Conservation (phyloP, 2,113 vertebrate species). For the Mormyrus iriodes region DNA sequence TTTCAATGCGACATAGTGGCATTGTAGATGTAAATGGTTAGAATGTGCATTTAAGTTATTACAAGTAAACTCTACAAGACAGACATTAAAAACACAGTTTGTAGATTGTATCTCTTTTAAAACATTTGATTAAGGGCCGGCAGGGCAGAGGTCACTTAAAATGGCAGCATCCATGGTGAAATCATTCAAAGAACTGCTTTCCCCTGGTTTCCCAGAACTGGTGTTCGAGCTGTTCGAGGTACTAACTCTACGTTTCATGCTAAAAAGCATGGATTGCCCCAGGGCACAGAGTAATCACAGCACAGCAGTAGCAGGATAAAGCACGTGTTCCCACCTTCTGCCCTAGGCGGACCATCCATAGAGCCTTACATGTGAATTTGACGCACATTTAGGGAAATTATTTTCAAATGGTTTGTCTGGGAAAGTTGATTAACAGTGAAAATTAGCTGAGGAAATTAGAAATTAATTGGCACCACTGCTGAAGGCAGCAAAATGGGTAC, state of each 20-base stretch:
- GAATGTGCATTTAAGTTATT: constrained; percentile 29
- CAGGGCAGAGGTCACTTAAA: constrained; percentile 37
- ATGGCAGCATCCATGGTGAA: constrained; percentile 28
- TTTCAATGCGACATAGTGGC: not conserved
- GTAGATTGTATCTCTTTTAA: constrained; percentile 23
- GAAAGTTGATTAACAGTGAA: not conserved
- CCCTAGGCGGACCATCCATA: not conserved
- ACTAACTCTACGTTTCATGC: constrained; percentile 40
- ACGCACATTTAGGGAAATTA: not conserved
- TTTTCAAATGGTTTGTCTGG: not conserved
- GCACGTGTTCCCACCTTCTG: constrained; percentile 33
- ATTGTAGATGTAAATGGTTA: not conserved
- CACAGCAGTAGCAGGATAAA: constrained; percentile 28
- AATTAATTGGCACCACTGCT: not conserved
- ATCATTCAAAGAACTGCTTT: constrained; percentile 18
- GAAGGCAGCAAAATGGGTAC: not conserved
- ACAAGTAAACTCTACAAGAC: constrained; percentile 30
- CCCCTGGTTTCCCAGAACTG: constrained; percentile 28
- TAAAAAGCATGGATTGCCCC: constrained; percentile 32
- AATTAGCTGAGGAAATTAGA: not conserved
- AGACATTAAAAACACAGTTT: constrained; percentile 20
- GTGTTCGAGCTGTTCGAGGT: not conserved
- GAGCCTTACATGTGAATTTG: not conserved
- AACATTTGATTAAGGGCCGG: not conserved
- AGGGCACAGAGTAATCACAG: constrained; percentile 28